Base-by-base conservation (phyloP, 2,888 invertebrate genomes). In the Myopa tessellatipennis region DNA sequence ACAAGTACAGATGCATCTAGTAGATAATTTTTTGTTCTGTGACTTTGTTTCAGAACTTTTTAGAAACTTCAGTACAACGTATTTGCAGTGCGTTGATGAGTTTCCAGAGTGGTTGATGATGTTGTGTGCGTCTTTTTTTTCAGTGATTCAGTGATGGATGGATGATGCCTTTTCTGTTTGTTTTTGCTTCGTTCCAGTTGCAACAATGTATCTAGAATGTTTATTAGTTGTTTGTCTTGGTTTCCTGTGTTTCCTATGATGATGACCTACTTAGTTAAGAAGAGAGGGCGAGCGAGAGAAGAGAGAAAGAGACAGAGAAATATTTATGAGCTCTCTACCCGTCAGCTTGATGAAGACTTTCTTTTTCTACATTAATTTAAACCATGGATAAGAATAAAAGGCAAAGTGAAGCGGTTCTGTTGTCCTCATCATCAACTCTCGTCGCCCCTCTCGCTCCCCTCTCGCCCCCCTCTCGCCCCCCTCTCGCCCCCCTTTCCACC, bases 51-150 rank as follows among this genome's bases (percentile, higher is more conserved):
- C 12, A 65, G 14, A 8, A 36, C 34, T 61, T 61, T 26, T 10
- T 18, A 63, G 36, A 65, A 5, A 55, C 55, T 55, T 16, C 34
- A 4, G 36, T 4, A 3, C 65, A 36, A 36, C 50, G 58, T 73
- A 73, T 73, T 73, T 63, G 73, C 73, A 61, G 26, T 61, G 73
- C 60, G 73, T 73, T 73, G 45, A 73, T 73, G 73, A 73, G 73
- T 73, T 73, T 73, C 61, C 45, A 34, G 18, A 73, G 40, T 34
- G 65, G 10, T 55, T 55, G 5, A 55, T 55, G 55, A 4, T 6
- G n/a, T 55, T 55, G 7, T 45, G 6, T 10, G 45, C 1, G 7
- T 8, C 7, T 45, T 45, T 45, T 45, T 45, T 45, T 10, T 45
- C 1, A 45, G 7, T 45, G 1, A n/a, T 45, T 45, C 45, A 45